Base-by-base conservation (phyloP, 1,140 invertebrate species). In the Drosophila tropicalis region DNA sequence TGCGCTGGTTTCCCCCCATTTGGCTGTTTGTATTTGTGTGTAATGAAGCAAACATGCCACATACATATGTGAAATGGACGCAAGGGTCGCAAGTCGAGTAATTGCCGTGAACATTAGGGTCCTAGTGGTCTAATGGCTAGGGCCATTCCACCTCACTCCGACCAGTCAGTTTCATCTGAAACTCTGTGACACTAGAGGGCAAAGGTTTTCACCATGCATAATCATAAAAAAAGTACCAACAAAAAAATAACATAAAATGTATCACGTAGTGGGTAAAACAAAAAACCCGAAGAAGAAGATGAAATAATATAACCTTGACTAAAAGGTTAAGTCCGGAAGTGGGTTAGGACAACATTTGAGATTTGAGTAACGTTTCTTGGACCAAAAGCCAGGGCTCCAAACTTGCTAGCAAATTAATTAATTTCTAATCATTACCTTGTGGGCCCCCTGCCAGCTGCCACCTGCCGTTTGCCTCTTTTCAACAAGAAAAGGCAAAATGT, bases 41-140 rank as follows among this genome's bases (percentile, higher is more conserved):
- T 81, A 77, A 76, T 80, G 77, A 75, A 74, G 77, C 77, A 32
- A 73, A 40, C 58, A 60, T 76, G 63, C 67, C 54, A 64, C 60
- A 40, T 76, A 36, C n/a, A 68, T 67, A 67, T 60, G 55, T 61
- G 22, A 58, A 54, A 44, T 44, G 68, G 40, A 44, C 69, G 40
- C 10, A 55, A 12, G 41, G 19, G 34, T 36, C 44, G 60, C 66
- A 56, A 15, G 44, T 13, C 47, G 41, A 63, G 73, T 68, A 70
- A 62, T 74, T 64, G 77, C 66, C 62, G 54, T 39, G 61, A 65
- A 63, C 77, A 81, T 81, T 72, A 77, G 67, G 17, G 40, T 54
- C 61, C 44, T 51, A 19, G 9, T 51, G 44, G 44, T 51, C 44
- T 72, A 72, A 72, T 72, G 67, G 40, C 19, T 22, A 25, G 22